These are phyloP conservation scores for Brachylomia viminalis DNA, from an alignment of 2,888 invertebrate species.

Conservation along the genomic window DNA sequence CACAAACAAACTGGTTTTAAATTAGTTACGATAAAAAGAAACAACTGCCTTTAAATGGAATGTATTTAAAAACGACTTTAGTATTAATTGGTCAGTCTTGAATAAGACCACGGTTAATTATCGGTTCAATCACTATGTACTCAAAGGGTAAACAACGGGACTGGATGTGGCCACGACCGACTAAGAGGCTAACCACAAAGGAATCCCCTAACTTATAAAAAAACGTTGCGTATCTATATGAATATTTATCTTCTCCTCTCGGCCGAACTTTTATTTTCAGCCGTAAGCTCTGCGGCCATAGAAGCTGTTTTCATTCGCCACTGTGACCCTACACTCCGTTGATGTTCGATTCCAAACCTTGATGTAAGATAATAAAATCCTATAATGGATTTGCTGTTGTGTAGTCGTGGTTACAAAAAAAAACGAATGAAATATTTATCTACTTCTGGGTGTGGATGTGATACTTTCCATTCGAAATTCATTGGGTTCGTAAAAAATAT, in stretches of 20 bases:
- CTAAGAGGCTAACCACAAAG: conserved; percentile 81
- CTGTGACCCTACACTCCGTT: conserved; percentile 67
- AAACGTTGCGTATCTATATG: conserved; percentile 81
- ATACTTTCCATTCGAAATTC: conserved; percentile 54
- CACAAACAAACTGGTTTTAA: conserved; percentile 55
- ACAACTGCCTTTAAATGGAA: conserved; percentile 41
- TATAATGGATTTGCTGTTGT: conserved; percentile 86
- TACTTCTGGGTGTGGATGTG: conserved; percentile 75
- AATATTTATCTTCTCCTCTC: conserved; percentile 79
- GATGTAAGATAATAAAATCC: conserved; percentile 87
- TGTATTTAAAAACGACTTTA: conserved; percentile 55
- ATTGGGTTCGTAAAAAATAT: conserved; percentile 38
- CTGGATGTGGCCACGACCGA: conserved; percentile 64
- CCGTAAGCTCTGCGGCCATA: conserved; percentile 74
- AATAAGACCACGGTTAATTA: conserved; percentile 65
- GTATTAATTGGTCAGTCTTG: conserved; percentile 60
- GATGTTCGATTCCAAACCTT: conserved; percentile 84
- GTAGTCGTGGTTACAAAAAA: conserved; percentile 77
- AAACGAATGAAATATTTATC: conserved; percentile 79
- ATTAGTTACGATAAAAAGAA: conserved; percentile 58
- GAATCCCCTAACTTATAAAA: conserved; percentile 79
- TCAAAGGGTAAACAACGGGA: conserved; percentile 74
- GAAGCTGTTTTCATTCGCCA: conserved; percentile 73
- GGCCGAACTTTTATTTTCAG: conserved; percentile 74
- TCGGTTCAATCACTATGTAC: conserved; percentile 67